Base-by-base conservation (phyloP, 1,140 invertebrate genomes). In the Dinothrombium tinctorium region DNA sequence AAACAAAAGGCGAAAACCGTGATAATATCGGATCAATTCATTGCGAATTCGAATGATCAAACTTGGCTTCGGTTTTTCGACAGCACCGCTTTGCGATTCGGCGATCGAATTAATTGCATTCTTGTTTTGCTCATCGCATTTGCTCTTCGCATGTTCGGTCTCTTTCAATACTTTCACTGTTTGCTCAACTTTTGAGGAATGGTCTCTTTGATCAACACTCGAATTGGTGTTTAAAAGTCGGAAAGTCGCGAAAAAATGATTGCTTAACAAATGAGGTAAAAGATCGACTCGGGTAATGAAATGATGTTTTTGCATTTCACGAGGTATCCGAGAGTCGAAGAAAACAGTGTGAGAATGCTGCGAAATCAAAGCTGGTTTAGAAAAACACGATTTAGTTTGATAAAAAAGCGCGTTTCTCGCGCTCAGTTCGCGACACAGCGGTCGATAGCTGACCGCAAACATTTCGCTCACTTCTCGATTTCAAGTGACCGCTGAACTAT, bases 21-120 rank as follows among this genome's bases (percentile, higher is more conserved):
- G 84, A 56, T 95, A 96, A 57, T 96, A 96, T 61, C 96, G 92
- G 28, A 78, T 58, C 4, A 86, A 42, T 60, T 92, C 89, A 55
- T 76, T 47, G 41, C 31, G 39, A 23, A 50, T 49, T 46, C 49
- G 45, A 47, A 48, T 53, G 26, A 15, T 40, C n/a, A 42, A 28
- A 20, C 40, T 48, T 25, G 42, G 44, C 45, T 49, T 54, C 21
- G 42, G 47, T 41, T 24, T 43, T 29, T 36, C 62, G 12, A 47
- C 41, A n/a, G 36, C 35, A 24, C 31, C 12, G 31, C 33, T 48
- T 40, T 3, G 42, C 24, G 3, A 58, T 54, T 2, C 54, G 44
- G 47, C 65, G 9, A 14, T 33, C 58, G 15, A 61, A 14, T 36
- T 56, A 37, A 63, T 44, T n/a, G 60, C 55, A 20, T 47, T 48